Conservation (phyloP, 1,140 invertebrate genomes). For the Drosophila bocqueti region DNA sequence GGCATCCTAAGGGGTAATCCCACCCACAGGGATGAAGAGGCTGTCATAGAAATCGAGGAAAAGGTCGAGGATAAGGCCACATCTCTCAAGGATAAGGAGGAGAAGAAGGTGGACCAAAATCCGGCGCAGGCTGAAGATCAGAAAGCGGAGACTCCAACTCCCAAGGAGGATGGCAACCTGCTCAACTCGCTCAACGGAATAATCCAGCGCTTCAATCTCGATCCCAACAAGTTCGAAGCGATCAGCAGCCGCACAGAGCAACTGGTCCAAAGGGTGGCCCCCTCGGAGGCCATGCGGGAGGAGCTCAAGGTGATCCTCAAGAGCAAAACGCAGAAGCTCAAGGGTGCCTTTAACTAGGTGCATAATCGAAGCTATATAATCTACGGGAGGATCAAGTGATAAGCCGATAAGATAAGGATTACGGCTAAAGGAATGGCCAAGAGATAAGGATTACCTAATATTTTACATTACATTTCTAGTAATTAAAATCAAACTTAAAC, state of each 20-base stretch:
- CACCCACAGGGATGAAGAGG: not conserved
- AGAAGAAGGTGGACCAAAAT: not conserved
- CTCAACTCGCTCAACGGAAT: conserved; percentile 25
- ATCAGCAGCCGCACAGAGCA: conserved; percentile 62
- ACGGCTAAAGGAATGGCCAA: not conserved
- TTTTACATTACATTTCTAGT: not conserved
- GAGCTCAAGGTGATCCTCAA: conserved; percentile 64
- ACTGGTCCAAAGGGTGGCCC: conserved; percentile 51
- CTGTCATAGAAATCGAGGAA: not conserved
- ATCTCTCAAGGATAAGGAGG: not conserved
- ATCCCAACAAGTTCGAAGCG: conserved; percentile 40
- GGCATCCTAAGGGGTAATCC: conserved; percentile 3
- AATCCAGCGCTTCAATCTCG: conserved; percentile 50
- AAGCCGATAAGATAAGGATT: conserved; percentile 2
- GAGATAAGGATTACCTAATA: not conserved
- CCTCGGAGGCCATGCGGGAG: conserved; percentile 47
- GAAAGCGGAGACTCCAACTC: not conserved
- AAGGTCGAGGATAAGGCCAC: not conserved
- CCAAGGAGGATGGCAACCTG: not conserved
- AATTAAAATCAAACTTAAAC: not conserved
- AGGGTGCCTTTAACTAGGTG: conserved; percentile 57
- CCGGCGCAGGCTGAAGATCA: too few species aligned
- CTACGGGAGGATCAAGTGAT: not conserved
- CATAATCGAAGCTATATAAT: not conserved
- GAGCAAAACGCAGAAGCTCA: conserved; percentile 67